These are phyloP conservation scores for Pangasius mekongensis DNA, from an alignment of 2,797 vertebrate species.

Conservation along the genomic window DNA sequence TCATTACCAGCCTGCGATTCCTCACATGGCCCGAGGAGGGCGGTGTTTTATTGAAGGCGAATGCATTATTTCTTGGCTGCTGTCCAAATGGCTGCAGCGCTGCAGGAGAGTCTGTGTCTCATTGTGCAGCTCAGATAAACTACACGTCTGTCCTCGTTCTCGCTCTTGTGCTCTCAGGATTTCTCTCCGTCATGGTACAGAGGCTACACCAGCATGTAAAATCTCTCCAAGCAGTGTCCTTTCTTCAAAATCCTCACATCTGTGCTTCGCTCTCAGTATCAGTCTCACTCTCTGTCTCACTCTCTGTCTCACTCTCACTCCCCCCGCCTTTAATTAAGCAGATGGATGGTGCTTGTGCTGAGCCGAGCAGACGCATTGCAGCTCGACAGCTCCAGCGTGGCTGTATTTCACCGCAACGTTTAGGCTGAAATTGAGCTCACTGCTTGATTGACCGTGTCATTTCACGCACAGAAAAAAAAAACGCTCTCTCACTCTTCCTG, in stretches of 20 bases:
- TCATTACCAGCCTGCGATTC: neutral
- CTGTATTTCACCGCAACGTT: slow-evolving; percentile 59
- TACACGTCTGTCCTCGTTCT: neutral
- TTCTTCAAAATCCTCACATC: neutral
- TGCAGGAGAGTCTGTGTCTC: slow-evolving; percentile 9
- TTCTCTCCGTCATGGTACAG: neutral
- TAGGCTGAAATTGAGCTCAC: neutral
- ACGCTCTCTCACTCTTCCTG: neutral
- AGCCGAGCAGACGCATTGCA: slow-evolving; percentile 66
- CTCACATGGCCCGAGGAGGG: slow-evolving; percentile 19
- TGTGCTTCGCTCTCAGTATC: neutral
- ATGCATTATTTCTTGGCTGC: slow-evolving; percentile 20
- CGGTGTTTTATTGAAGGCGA: neutral
- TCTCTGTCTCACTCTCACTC: slow-evolving; percentile 11
- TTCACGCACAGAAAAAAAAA: neutral
- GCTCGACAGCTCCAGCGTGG: slow-evolving; percentile 50
- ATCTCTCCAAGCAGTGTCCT: neutral
- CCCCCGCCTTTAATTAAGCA: slow-evolving; percentile 60
- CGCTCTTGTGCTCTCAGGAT: neutral
- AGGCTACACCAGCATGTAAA: neutral
- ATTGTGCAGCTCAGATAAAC: neutral
- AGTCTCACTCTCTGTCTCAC: slow-evolving; percentile 5
- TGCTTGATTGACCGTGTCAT: neutral
- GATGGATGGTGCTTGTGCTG: slow-evolving; percentile 57
- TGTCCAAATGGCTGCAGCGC: slow-evolving; percentile 27